A percentile compares a stretch with the other conserved stretches of the same genome.
These are phyloP conservation scores for Engraulis encrasicolus DNA, from an alignment of 2,113 vertebrate genomes.

Conservation along the genomic window DNA sequence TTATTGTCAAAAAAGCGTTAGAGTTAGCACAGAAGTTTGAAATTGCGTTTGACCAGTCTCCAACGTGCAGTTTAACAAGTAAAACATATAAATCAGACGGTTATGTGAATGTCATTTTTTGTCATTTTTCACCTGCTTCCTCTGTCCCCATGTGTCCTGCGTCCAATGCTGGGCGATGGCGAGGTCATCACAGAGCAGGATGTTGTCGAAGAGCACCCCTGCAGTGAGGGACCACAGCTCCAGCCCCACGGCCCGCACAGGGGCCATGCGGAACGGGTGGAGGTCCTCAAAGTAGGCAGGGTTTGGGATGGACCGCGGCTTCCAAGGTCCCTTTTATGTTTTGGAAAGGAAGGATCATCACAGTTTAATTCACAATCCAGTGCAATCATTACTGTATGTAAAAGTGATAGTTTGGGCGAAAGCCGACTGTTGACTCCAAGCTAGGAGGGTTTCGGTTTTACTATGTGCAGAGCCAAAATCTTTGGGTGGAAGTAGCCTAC, in stretches of 20 bases:
- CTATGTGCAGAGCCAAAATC: no score
- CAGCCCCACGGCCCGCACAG: slow-evolving; percentile 83
- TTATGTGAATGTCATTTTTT: background rate
- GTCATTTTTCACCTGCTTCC: slow-evolving; percentile 56
- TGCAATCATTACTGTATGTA: background rate
- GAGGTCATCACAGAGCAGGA: slow-evolving; percentile 81
- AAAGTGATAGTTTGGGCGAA: no score
- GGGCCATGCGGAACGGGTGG: slow-evolving; percentile 82
- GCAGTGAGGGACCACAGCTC: slow-evolving; percentile 89
- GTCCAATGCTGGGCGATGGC: slow-evolving; percentile 82
- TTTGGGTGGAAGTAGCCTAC: no score
- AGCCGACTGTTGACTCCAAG: no score
- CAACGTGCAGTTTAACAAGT: no score
- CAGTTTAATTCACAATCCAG: background rate
- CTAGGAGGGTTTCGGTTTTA: no score
- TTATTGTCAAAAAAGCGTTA: no score
- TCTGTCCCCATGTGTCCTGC: slow-evolving; percentile 83
- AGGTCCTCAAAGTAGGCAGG: slow-evolving; percentile 85
- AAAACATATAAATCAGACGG: background rate
- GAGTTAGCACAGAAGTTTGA: no score
- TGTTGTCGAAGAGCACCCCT: slow-evolving; percentile 89
- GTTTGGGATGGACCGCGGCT: slow-evolving; percentile 83
- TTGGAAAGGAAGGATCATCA: slow-evolving; percentile 45
- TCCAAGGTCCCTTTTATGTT: slow-evolving; percentile 78
- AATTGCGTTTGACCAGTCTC: no score